These are phyloP conservation scores for Eupleurogrammus muticus DNA, from an alignment of 2,797 vertebrate species.

Conservation along the genomic window DNA sequence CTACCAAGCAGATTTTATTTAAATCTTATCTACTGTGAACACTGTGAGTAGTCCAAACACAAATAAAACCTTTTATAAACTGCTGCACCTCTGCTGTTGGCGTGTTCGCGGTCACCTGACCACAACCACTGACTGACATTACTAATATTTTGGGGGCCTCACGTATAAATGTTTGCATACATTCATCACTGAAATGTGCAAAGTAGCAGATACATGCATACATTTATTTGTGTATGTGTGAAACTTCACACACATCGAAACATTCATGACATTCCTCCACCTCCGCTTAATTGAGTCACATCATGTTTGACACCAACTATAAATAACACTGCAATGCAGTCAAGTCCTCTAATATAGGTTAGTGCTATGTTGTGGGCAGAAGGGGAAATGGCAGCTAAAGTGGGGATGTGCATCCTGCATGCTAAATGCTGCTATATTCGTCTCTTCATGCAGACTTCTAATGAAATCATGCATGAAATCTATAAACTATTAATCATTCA, in stretches of 20 bases:
- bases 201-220: slow-evolving; percentile 23
- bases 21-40: background rate
- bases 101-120: background rate
- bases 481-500: background rate
- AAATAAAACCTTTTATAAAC: slow-evolving; percentile 1
- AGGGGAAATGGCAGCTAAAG: background rate
- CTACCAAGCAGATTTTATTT: slow-evolving; percentile 2
- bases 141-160: slow-evolving; percentile 32
- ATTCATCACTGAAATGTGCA: slow-evolving; percentile 15
- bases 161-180: slow-evolving; percentile 38
- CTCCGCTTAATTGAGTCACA: background rate
- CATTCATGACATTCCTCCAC: slow-evolving; percentile 2
- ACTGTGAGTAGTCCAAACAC: background rate
- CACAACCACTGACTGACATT: background rate
- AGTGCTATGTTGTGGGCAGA: background rate
- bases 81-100: background rate
- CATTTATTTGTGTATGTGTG: background rate
- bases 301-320: background rate
- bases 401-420: background rate
- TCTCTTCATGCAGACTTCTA: background rate
- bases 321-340: background rate
- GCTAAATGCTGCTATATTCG: too few relatives aligned
- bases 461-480: slow-evolving; percentile 1
- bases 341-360: background rate
- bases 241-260: background rate